Conservation (phyloP, 1,140 invertebrate genomes). For the Cephus cinctus region DNA sequence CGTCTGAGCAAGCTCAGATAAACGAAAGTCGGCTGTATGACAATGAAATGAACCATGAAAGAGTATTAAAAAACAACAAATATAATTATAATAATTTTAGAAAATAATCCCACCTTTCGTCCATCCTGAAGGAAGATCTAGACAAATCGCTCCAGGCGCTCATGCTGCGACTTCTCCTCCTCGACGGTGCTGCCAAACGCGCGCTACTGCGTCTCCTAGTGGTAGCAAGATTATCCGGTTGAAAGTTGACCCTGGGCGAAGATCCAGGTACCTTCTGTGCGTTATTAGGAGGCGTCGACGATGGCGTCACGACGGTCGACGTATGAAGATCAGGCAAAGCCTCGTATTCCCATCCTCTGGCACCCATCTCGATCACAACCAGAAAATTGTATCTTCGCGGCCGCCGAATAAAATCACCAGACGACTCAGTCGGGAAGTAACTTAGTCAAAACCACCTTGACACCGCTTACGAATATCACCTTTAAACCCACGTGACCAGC, state of each 20-base stretch:
- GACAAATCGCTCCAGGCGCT: constrained; percentile 83
- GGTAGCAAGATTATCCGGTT: constrained; percentile 62
- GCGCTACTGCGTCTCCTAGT: constrained; percentile 61
- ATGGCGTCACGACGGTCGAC: constrained; percentile 44
- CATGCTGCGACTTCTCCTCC: constrained; percentile 71
- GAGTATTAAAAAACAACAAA: no score
- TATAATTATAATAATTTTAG: no score
- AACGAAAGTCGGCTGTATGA: no score
- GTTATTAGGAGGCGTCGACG: constrained; percentile 43
- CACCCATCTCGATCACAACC: constrained; percentile 43
- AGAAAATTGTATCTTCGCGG: no score
- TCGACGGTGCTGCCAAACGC: constrained; percentile 44
- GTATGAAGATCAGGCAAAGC: constrained; percentile 55
- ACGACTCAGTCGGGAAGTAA: no score
- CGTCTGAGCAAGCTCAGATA: no score
- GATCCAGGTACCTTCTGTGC: constrained; percentile 33
- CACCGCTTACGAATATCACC: no score
- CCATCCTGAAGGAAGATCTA: constrained; percentile 74
- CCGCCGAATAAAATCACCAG: no score
- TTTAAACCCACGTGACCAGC: no score
- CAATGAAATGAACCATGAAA: no score
- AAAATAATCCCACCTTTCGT: constrained; percentile 78
- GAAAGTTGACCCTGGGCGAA: constrained; percentile 68
- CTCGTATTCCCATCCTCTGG: constrained; percentile 58
- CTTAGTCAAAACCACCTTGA: no score